A percentile compares a stretch with the other conserved stretches of the same genome.
These are phyloP conservation scores for Anarsia innoxiella DNA, from an alignment of 2,888 invertebrate genomes.

Conservation along the genomic window DNA sequence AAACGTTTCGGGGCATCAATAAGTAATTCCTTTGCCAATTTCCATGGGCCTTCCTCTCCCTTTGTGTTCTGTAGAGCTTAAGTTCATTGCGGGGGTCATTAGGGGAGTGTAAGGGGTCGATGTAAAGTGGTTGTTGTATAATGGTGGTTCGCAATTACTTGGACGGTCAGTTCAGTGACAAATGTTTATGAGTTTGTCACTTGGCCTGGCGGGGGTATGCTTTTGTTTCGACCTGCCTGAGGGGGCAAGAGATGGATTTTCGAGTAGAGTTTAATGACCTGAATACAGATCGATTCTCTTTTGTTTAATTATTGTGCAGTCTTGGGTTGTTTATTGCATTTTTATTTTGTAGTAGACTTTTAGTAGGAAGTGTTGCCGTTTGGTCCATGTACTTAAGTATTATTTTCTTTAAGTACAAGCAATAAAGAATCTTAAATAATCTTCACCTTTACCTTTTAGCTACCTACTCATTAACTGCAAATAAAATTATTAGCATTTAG, in stretches of 20 bases:
- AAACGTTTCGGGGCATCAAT: conserved; percentile 72
- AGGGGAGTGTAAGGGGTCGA: too few species aligned
- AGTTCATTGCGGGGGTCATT: too few species aligned
- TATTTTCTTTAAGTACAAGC: too few species aligned
- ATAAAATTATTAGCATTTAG: too few species aligned
- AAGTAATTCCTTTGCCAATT: conserved; percentile 54
- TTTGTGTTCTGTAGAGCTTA: too few species aligned
- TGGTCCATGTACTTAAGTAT: too few species aligned
- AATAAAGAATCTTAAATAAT: too few species aligned
- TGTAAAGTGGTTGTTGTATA: conserved; percentile 38
- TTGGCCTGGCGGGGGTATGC: conserved; percentile 43
- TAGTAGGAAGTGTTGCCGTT: too few species aligned
- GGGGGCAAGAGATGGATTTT: conserved; percentile 40
- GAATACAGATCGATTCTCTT: conserved; percentile 36
- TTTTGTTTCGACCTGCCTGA: conserved; percentile 43
- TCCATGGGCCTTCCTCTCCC: conserved; percentile 26
- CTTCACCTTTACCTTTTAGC: too few species aligned
- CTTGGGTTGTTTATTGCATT: too few species aligned
- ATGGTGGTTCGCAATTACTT: conserved; percentile 59
- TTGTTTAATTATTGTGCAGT: conserved; percentile 16
- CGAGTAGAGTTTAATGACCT: conserved; percentile 45
- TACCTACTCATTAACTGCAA: too few species aligned
- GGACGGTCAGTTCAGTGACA: conserved; percentile 65
- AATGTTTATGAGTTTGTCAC: conserved; percentile 76
- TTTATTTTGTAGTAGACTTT: too few species aligned